Conservation (phyloP, 2,888 invertebrate genomes). For the Parthenolecanium corni region DNA sequence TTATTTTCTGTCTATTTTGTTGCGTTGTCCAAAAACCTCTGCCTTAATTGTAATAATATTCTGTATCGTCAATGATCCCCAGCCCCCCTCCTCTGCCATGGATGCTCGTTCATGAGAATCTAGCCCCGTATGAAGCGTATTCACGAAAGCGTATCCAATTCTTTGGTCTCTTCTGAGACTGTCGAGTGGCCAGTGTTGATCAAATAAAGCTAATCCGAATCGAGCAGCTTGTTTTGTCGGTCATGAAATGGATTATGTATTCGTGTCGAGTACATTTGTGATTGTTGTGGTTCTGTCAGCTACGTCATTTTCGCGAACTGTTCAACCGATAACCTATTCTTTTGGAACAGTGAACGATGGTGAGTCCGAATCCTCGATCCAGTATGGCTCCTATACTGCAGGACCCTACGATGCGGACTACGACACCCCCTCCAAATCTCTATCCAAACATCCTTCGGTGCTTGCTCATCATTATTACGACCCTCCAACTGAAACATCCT, state of each 20-base stretch:
- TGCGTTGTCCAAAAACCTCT: too few relatives aligned
- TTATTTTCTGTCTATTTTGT: too few relatives aligned
- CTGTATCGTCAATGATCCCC: too few relatives aligned
- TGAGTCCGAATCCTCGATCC: background rate
- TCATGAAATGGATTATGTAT: background rate
- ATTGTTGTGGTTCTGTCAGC: background rate
- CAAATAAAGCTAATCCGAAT: background rate
- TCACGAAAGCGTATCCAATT: background rate
- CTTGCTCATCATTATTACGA: conserved; percentile 11
- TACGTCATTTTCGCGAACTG: background rate
- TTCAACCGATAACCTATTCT: background rate
- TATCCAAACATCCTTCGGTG: background rate
- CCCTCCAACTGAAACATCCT: background rate
- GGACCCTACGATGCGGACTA: background rate
- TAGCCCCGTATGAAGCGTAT: background rate
- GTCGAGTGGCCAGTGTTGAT: background rate
- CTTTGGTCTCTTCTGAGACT: background rate
- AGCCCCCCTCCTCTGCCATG: too few relatives aligned
- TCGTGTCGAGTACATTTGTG: background rate
- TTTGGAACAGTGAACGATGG: background rate
- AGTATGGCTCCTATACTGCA: background rate
- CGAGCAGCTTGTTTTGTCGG: background rate
- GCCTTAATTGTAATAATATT: too few relatives aligned
- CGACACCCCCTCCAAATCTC: background rate
- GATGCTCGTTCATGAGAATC: too few relatives aligned